phyloP scores from a whole-genome alignment of 2,888 invertebrate species.

The Synanthedon vespiformis region DNA sequence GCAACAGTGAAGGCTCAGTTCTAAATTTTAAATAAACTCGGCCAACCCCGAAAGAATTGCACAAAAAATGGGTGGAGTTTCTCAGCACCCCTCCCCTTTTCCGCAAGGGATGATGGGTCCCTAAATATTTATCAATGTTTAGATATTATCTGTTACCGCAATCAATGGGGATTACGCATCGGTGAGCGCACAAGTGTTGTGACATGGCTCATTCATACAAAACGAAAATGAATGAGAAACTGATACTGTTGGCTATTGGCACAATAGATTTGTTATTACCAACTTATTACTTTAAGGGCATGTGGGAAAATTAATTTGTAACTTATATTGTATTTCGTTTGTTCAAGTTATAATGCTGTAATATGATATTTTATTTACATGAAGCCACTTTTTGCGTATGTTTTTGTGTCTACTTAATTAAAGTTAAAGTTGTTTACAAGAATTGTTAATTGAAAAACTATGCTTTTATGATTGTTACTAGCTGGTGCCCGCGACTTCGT shows the following conservation, averaged over 20 bases:
- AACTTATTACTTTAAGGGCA: slow-evolving; percentile 65
- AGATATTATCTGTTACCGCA: slow-evolving; percentile 41
- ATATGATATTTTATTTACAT: slow-evolving; percentile 10
- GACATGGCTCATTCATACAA: slow-evolving; percentile 56
- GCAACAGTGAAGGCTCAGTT: slow-evolving; percentile 9
- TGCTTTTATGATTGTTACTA: too few species aligned
- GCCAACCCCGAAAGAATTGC: slow-evolving; percentile 16
- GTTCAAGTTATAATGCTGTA: slow-evolving; percentile 19
- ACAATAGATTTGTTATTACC: slow-evolving; percentile 64
- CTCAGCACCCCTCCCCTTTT: neutral
- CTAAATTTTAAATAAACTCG: slow-evolving; percentile 4
- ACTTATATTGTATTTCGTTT: slow-evolving; percentile 36
- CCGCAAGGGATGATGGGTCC: slow-evolving; percentile 3
- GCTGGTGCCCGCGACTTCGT: too few species aligned
- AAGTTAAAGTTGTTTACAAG: too few species aligned
- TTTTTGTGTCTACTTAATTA: too few species aligned
- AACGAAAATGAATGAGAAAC: slow-evolving; percentile 45
- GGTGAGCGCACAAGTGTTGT: slow-evolving; percentile 50
- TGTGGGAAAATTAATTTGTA: slow-evolving; percentile 69
- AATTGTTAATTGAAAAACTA: too few species aligned
- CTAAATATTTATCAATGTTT: slow-evolving; percentile 13
- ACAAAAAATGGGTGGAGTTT: slow-evolving; percentile 20
- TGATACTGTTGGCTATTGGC: slow-evolving; percentile 61
- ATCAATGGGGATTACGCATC: slow-evolving; percentile 43
- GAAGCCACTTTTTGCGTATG: too few species aligned